phyloP scores from a whole-genome alignment of 1,140 invertebrate genomes.

The Trissolcus basalis region DNA sequence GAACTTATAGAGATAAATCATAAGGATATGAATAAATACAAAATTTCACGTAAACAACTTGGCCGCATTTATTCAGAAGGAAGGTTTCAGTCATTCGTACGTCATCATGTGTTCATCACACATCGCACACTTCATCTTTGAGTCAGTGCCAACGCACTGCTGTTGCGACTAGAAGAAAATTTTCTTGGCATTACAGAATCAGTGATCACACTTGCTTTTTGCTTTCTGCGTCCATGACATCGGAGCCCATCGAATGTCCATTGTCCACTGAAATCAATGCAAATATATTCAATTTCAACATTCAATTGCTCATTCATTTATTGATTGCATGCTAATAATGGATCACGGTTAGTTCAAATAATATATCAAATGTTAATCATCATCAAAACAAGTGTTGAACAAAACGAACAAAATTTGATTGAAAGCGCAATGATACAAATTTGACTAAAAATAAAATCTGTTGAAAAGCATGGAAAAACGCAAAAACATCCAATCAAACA shows the following conservation, averaged over 20 bases:
- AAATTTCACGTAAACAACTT: slow-evolving; percentile 30
- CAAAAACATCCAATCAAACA: too few species aligned
- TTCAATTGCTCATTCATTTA: background rate
- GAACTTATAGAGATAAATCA: background rate
- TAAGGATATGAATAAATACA: slow-evolving; percentile 35
- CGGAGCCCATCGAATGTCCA: slow-evolving; percentile 35
- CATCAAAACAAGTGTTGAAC: too few species aligned
- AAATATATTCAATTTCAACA: slow-evolving; percentile 9
- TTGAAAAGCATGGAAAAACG: too few species aligned
- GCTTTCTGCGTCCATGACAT: slow-evolving; percentile 29
- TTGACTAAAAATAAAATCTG: too few species aligned
- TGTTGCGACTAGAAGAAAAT: slow-evolving; percentile 55
- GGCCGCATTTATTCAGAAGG: slow-evolving; percentile 51
- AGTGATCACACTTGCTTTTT: slow-evolving; percentile 54
- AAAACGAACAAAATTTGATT: too few species aligned
- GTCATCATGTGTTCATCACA: slow-evolving; percentile 35
- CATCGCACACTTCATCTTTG: slow-evolving; percentile 50
- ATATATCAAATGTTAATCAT: too few species aligned
- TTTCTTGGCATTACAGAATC: slow-evolving; percentile 43
- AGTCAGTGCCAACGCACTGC: slow-evolving; percentile 47
- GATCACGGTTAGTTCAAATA: too few species aligned
- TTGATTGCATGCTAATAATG: too few species aligned
- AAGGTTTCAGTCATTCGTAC: slow-evolving; percentile 43
- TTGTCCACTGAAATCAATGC: slow-evolving; percentile 43
- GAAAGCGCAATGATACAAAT: too few species aligned